Percentiles rank a stretch among this genome's conserved stretches.
phyloP scores from a whole-genome alignment of 1,140 invertebrate species.

The Drosophila repleta region DNA sequence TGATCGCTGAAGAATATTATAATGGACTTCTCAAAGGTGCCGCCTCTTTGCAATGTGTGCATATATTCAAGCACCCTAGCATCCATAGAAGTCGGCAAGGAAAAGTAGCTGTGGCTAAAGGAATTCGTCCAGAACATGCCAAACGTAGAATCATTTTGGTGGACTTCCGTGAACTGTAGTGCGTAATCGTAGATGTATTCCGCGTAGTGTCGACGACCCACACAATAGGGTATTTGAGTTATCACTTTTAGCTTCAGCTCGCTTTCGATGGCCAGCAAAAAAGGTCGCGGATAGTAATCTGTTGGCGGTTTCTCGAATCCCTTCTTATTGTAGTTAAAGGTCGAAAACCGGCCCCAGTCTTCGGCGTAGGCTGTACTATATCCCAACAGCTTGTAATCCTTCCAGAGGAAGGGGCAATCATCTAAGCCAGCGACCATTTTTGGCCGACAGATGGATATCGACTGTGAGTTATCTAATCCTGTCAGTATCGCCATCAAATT shows the following conservation, averaged over 20 bases:
- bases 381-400: constrained; percentile 88
- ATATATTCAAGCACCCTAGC: constrained; percentile 86
- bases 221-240: constrained; percentile 84
- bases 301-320: constrained; percentile 92
- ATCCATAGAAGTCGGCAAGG: constrained; percentile 89
- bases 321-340: constrained; percentile 91
- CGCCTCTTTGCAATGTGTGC: constrained; percentile 85
- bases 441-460: constrained; percentile 85
- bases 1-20: constrained; percentile 96
- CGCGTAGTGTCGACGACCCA: constrained; percentile 85
- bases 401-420: constrained; percentile 92
- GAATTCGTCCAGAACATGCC: constrained; percentile 92
- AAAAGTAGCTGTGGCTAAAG: constrained; percentile 91
- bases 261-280: constrained; percentile 87
- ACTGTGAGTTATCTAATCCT: constrained; percentile 85
- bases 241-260: constrained; percentile 71
- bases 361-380: constrained; percentile 92
- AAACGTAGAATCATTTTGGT: constrained; percentile 85
- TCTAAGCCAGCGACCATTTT: constrained; percentile 84
- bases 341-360: constrained; percentile 88
- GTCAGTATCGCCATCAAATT: constrained; percentile 91
- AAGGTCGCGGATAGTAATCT: constrained; percentile 92
- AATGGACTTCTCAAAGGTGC: constrained; percentile 87
- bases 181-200: constrained; percentile 86
- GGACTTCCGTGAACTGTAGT: constrained; percentile 84